A percentile compares a stretch with the other conserved stretches of the same genome.
phyloP scores from a whole-genome alignment of 2,888 invertebrate species.

The Neoitamus cyanurus region DNA sequence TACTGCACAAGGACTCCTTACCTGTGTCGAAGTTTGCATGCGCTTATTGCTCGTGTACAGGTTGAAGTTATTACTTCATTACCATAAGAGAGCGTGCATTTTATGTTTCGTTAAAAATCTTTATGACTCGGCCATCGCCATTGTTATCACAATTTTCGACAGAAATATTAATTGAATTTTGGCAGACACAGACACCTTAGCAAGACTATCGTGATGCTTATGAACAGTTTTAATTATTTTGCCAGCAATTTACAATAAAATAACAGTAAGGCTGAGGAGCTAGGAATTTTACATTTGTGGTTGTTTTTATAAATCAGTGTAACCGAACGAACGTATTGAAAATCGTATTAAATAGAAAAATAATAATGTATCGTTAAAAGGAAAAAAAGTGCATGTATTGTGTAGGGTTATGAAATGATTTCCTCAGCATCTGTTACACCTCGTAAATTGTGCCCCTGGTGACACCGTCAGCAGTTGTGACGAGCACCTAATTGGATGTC shows the following conservation, averaged over 20 bases:
- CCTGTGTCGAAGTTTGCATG: slow-evolving; percentile 12
- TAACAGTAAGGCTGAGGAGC: too few species aligned
- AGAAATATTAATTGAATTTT: not conserved
- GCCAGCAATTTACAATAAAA: not conserved
- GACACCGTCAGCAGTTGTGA: slow-evolving; percentile 42
- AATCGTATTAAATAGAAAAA: not conserved
- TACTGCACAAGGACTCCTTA: not conserved
- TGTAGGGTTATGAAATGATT: not conserved
- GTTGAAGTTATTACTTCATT: slow-evolving; percentile 34
- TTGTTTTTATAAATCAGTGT: too few species aligned
- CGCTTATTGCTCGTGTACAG: slow-evolving; percentile 17
- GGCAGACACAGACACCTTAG: not conserved
- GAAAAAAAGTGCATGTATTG: not conserved
- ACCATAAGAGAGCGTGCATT: slow-evolving; percentile 25
- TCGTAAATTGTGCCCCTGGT: slow-evolving; percentile 16
- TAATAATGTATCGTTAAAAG: not conserved
- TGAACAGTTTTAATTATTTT: not conserved
- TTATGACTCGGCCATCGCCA: not conserved
- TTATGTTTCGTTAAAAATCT: slow-evolving; percentile 19
- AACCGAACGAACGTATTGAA: too few species aligned
- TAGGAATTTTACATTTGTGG: too few species aligned
- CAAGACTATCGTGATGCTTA: not conserved
- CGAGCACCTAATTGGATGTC: slow-evolving; percentile 48
- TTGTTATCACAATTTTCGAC: not conserved
- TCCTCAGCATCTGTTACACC: slow-evolving; percentile 22